These are phyloP conservation scores for Actinostola sp. DNA, from an alignment of 92 coral and sea anemone genomes.

Conservation along the genomic window DNA sequence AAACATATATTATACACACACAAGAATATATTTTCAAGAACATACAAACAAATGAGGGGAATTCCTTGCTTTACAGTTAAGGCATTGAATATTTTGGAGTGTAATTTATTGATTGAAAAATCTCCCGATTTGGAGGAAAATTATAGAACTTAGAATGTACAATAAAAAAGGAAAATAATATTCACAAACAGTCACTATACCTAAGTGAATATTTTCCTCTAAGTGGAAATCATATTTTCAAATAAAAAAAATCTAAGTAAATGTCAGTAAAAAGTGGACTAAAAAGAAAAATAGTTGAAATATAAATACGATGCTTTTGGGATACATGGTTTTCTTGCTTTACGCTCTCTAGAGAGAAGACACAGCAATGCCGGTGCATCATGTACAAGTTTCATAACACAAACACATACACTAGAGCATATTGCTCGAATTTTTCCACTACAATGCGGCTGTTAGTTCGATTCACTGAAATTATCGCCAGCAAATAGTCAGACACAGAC, in stretches of 20 bases:
- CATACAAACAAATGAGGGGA: conserved; percentile 6
- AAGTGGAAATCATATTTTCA: background rate
- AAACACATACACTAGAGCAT: background rate
- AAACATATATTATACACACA: conserved; percentile 2
- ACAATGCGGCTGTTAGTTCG: background rate
- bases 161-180: conserved; percentile 4
- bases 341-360: background rate
- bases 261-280: background rate
- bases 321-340: background rate
- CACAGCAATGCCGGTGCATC: background rate
- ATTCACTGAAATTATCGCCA: background rate
- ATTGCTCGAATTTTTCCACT: background rate
- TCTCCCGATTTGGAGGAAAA: conserved; percentile 16
- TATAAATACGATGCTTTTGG: background rate
- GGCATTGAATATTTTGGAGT: background rate
- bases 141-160: conserved; percentile 8
- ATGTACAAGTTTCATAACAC: background rate
- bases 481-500: background rate
- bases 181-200: background rate
- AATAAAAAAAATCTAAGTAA: background rate
- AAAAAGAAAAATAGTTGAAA: background rate
- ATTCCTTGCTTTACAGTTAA: background rate
- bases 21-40: conserved; percentile 7
- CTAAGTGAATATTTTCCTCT: background rate
- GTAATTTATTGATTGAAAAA: too few relatives aligned